Evolutionary conservation across 2,888 invertebrate species (phyloP).

Genomic region (Nineta flava): DNA sequence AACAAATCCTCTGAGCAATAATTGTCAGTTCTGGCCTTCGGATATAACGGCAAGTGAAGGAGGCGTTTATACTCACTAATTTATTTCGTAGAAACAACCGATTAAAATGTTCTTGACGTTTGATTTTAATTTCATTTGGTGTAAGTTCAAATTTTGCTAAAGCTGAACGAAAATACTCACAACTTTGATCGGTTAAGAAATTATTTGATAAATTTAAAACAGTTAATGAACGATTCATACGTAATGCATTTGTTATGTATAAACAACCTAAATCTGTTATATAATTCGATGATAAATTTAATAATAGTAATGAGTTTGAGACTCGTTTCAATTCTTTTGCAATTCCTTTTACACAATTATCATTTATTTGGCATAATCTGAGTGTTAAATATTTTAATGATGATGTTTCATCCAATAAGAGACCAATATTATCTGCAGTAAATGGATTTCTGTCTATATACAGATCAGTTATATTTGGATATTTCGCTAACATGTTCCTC

Average conservation of each 20-base stretch:
- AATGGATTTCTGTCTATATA: too few species aligned
- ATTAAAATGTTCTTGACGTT: slow-evolving; percentile 13
- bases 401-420: too few species aligned
- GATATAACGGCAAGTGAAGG: too few species aligned
- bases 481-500: too few species aligned
- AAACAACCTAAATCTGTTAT: slow-evolving; percentile 21
- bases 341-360: not conserved
- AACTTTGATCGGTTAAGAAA: slow-evolving; percentile 18
- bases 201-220: slow-evolving; percentile 21
- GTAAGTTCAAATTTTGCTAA: slow-evolving; percentile 20
- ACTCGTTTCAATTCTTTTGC: slow-evolving; percentile 16
- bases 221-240: slow-evolving; percentile 19
- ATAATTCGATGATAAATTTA: slow-evolving; percentile 24
- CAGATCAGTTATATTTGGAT: too few species aligned
- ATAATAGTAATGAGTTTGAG: slow-evolving; percentile 18
- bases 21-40: not conserved
- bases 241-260: slow-evolving; percentile 20
- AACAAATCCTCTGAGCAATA: too few species aligned
- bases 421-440: too few species aligned
- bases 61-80: slow-evolving; percentile 9
- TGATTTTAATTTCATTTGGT: slow-evolving; percentile 21
- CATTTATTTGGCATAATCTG: not conserved
- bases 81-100: slow-evolving; percentile 9
- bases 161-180: slow-evolving; percentile 13
- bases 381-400: not conserved